These are phyloP conservation scores for Salvelinus alpinus DNA, from an alignment of 2,113 vertebrate genomes.

Conservation along the genomic window DNA sequence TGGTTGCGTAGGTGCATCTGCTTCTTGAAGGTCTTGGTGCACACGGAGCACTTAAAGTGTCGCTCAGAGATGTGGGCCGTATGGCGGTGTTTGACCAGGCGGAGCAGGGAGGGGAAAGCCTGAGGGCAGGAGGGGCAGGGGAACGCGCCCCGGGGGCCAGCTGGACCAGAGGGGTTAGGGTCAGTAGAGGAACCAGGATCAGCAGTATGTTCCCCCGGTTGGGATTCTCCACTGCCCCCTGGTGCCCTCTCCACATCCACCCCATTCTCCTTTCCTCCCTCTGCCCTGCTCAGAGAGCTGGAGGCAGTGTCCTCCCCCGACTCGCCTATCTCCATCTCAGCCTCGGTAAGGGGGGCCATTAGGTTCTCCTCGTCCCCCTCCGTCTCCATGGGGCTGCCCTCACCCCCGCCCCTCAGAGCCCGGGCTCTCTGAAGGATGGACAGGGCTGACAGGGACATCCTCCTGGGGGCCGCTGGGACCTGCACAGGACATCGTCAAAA, in stretches of 20 bases:
- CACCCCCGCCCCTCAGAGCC: slow-evolving; percentile 47
- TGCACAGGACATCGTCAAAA: slow-evolving; percentile 41
- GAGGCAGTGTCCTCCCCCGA: slow-evolving; percentile 21
- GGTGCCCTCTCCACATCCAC: not conserved
- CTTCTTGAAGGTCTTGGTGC: slow-evolving; percentile 86
- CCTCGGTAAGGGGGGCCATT: slow-evolving; percentile 50
- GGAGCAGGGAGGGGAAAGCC: slow-evolving; percentile 75
- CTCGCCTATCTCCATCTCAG: slow-evolving; percentile 46
- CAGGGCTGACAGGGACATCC: slow-evolving; percentile 59
- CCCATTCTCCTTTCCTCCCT: slow-evolving; percentile 1
- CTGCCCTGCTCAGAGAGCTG: slow-evolving; percentile 9
- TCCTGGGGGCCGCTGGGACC: slow-evolving; percentile 58
- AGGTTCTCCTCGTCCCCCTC: not conserved
- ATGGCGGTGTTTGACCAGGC: slow-evolving; percentile 78
- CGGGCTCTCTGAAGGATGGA: slow-evolving; percentile 58
- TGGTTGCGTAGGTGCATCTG: slow-evolving; percentile 86
- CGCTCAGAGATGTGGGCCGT: slow-evolving; percentile 76
- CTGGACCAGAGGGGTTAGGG: slow-evolving; percentile 21
- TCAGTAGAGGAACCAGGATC: not conserved
- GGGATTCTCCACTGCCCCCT: not conserved
- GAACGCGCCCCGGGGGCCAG: slow-evolving; percentile 52
- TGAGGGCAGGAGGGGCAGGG: slow-evolving; percentile 79
- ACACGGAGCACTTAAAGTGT: slow-evolving; percentile 80
- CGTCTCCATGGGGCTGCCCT: slow-evolving; percentile 12
- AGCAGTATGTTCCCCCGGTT: not conserved